Evolutionary conservation across 2,888 invertebrate genomes (phyloP).

Genomic region (Platerodrilus igneus): DNA sequence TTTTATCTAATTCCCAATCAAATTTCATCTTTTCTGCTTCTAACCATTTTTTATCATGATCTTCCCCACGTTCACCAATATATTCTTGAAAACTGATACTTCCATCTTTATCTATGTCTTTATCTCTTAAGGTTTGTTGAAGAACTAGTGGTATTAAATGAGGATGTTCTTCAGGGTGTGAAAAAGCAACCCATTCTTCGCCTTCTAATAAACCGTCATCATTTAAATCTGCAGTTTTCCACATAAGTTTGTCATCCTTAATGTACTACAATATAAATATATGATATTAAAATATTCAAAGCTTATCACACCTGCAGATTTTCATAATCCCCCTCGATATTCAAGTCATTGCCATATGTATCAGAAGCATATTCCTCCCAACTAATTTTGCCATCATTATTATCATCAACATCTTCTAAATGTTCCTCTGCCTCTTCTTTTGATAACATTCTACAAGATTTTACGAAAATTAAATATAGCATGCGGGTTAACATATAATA

Average conservation of each 20-base stretch:
- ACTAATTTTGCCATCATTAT: slow-evolving; percentile 74
- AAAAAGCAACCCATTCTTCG: slow-evolving; percentile 82
- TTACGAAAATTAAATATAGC: slow-evolving; percentile 32
- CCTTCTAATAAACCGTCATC: slow-evolving; percentile 70
- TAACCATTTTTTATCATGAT: slow-evolving; percentile 70
- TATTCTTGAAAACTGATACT: slow-evolving; percentile 81
- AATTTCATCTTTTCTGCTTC: slow-evolving; percentile 75
- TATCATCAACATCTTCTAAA: slow-evolving; percentile 78
- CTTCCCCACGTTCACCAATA: slow-evolving; percentile 64
- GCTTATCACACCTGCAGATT: slow-evolving; percentile 36
- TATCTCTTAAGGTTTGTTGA: slow-evolving; percentile 78
- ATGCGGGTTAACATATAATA: not conserved
- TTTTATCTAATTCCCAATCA: slow-evolving; percentile 77
- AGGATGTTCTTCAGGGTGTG: slow-evolving; percentile 89
- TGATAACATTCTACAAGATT: slow-evolving; percentile 63
- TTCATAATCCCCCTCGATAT: slow-evolving; percentile 40
- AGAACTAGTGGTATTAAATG: slow-evolving; percentile 78
- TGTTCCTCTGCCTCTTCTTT: slow-evolving; percentile 84
- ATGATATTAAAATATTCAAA: not conserved
- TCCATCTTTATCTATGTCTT: slow-evolving; percentile 82
- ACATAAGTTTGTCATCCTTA: slow-evolving; percentile 80
- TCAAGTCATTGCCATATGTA: slow-evolving; percentile 69
- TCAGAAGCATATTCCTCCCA: slow-evolving; percentile 91
- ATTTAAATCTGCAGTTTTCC: slow-evolving; percentile 78
- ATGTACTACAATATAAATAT: slow-evolving; percentile 48